Evolutionary conservation across 2,797 vertebrate genomes (phyloP).

Genomic region (Urosaurus nigricauda): DNA sequence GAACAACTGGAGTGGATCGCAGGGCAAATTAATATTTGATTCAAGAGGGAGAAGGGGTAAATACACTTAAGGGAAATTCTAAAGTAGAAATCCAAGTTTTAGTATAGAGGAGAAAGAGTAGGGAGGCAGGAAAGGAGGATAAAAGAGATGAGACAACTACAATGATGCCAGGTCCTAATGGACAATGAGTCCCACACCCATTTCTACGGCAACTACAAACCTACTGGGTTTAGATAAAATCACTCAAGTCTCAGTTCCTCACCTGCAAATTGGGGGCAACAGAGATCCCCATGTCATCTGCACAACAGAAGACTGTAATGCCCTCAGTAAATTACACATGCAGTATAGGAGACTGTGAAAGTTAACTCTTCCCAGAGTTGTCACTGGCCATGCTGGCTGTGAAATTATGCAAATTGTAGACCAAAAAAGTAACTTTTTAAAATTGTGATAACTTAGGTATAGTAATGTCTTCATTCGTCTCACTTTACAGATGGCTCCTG

Average conservation of each 20-base stretch:
- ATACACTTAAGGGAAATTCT: background rate
- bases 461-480: background rate
- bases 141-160: background rate
- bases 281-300: background rate
- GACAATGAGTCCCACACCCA: background rate
- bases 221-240: background rate
- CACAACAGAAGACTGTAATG: background rate
- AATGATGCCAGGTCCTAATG: background rate
- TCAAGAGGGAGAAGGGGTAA: background rate
- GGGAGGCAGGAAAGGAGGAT: background rate
- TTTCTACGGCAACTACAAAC: background rate
- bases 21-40: too few relatives aligned
- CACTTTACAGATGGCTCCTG: background rate
- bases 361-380: too few relatives aligned
- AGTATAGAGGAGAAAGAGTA: too few relatives aligned
- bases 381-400: too few relatives aligned
- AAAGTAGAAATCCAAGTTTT: background rate
- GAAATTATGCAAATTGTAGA: background rate
- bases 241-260: background rate
- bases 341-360: too few relatives aligned
- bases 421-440: too few relatives aligned
- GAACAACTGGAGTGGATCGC: too few relatives aligned
- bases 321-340: background rate
- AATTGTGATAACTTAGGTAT: too few relatives aligned
- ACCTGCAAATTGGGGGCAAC: background rate